phyloP scores from a whole-genome alignment of 2,113 vertebrate genomes.

The Dromaius novaehollandiae region DNA sequence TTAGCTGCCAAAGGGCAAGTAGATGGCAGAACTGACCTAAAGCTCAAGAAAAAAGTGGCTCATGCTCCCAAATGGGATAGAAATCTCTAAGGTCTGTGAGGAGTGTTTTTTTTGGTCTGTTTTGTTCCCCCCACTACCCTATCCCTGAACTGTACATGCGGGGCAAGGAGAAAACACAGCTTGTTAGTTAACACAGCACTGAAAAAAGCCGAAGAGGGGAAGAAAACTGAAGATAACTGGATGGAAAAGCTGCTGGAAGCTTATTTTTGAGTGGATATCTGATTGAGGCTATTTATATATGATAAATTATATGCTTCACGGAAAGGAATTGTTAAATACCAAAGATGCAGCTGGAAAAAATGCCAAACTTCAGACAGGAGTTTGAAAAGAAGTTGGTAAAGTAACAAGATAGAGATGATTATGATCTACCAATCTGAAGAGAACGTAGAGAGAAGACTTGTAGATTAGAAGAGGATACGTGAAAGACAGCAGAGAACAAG shows the following conservation, averaged over 20 bases:
- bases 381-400: background rate
- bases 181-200: background rate
- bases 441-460: background rate
- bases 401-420: background rate
- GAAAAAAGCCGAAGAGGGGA: background rate
- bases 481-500: background rate
- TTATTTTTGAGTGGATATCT: slow-evolving; percentile 17
- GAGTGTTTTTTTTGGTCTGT: background rate
- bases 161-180: background rate
- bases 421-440: background rate
- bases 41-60: background rate
- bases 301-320: slow-evolving; percentile 1
- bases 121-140: background rate
- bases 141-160: background rate
- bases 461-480: background rate
- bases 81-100: background rate
- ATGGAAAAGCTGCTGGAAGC: slow-evolving; percentile 29
- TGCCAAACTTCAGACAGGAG: background rate
- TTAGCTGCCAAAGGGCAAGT: background rate
- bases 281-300: slow-evolving; percentile 16
- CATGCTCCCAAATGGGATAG: background rate
- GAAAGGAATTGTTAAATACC: background rate
- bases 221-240: background rate
- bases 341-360: slow-evolving; percentile 24
- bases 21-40: background rate